These are phyloP conservation scores for Polydrusus pterygomalis DNA, from an alignment of 2,888 invertebrate genomes.

Conservation along the genomic window DNA sequence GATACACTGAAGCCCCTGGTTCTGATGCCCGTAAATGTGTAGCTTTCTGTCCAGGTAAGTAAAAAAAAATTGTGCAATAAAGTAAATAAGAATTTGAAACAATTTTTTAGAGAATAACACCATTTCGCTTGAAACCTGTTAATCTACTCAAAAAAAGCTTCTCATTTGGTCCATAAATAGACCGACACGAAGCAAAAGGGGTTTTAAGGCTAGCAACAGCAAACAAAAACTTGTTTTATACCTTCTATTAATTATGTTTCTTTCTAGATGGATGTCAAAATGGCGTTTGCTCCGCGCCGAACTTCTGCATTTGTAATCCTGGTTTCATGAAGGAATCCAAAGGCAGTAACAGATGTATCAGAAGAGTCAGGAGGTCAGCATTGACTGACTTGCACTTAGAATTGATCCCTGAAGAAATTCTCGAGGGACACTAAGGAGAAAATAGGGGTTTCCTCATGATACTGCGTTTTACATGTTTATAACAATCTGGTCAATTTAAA, in stretches of 20 bases:
- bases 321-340: slow-evolving; percentile 81
- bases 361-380: slow-evolving; percentile 69
- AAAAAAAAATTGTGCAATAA: no score
- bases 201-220: no score
- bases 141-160: no score
- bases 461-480: no score
- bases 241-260: neutral
- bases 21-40: slow-evolving; percentile 70
- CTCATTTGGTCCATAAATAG: no score
- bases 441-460: neutral
- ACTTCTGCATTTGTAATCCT: slow-evolving; percentile 83
- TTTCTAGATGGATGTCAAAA: slow-evolving; percentile 79
- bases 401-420: slow-evolving; percentile 66
- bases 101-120: no score
- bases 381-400: slow-evolving; percentile 63
- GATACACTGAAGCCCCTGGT: slow-evolving; percentile 69
- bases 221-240: neutral
- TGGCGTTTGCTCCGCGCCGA: slow-evolving; percentile 83
- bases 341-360: slow-evolving; percentile 79
- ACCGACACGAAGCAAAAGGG: no score
- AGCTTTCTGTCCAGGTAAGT: slow-evolving; percentile 75
- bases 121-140: no score
- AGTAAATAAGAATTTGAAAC: no score
- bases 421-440: slow-evolving; percentile 55
- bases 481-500: no score